Percentiles rank a stretch among this genome's conserved stretches.
phyloP scores from a whole-genome alignment of 2,888 invertebrate species.

The Nemotelus pantherinus region DNA sequence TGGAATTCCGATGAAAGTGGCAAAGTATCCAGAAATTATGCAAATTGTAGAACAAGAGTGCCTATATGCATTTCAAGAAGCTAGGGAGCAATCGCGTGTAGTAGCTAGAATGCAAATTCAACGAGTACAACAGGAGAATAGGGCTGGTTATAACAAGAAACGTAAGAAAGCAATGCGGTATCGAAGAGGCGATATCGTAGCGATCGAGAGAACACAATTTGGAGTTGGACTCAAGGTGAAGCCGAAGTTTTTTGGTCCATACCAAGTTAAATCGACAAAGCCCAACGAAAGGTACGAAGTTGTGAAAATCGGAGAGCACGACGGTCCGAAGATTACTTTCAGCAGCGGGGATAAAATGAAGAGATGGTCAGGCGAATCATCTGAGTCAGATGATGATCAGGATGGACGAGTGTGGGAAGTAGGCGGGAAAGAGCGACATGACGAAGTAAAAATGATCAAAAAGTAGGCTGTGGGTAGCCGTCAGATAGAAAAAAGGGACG shows the following conservation, averaged over 20 bases:
- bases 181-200: too few species aligned
- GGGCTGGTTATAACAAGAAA: too few species aligned
- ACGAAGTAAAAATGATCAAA: too few species aligned
- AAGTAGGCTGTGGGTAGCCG: too few species aligned
- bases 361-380: background rate
- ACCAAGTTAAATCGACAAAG: background rate
- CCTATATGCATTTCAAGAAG: conserved; percentile 31
- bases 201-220: too few species aligned
- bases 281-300: background rate
- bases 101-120: conserved; percentile 45
- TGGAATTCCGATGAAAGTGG: conserved; percentile 46
- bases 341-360: conserved; percentile 18
- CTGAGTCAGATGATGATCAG: background rate
- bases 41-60: conserved; percentile 47
- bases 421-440: too few species aligned
- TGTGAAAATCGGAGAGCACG: conserved; percentile 7
- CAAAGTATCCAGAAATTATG: conserved; percentile 44
- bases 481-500: too few species aligned
- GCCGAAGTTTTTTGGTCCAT: conserved; percentile 48
- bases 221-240: conserved; percentile 40
- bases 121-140: too few species aligned
- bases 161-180: too few species aligned
- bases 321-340: conserved; percentile 7
- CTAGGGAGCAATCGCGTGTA: conserved; percentile 39
- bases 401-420: too few species aligned